Percentiles rank a stretch among this genome's conserved stretches.
Evolutionary conservation across 2,113 vertebrate genomes (phyloP).

Genomic region (Chitala chitala): DNA sequence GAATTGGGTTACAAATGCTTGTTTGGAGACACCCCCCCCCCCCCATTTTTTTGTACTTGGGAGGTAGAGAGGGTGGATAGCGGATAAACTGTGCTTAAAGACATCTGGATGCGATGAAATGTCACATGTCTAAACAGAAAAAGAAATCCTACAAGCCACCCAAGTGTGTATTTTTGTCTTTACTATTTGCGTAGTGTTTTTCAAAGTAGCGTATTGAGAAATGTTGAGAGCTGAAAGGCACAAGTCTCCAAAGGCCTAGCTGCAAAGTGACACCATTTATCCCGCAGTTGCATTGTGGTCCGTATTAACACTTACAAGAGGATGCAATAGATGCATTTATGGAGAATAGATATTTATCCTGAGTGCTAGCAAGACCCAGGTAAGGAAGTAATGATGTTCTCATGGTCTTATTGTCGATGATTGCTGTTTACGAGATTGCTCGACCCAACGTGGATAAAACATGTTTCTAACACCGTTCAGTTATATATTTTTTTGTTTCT

Average conservation of each 20-base stretch:
- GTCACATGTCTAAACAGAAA: conserved; percentile 69
- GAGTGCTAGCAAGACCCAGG: not conserved
- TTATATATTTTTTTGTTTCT: conserved; percentile 36
- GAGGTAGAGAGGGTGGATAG: conserved; percentile 40
- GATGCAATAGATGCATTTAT: not conserved
- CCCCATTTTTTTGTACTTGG: conserved; percentile 50
- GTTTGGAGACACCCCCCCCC: conserved; percentile 76
- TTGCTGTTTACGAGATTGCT: conserved; percentile 21
- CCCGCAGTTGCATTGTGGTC: not conserved
- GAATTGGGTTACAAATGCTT: conserved; percentile 65
- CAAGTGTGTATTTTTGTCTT: conserved; percentile 55
- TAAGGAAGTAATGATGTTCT: conserved; percentile 23
- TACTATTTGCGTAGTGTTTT: conserved; percentile 57
- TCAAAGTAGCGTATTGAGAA: conserved; percentile 58
- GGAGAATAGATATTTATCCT: conserved; percentile 9
- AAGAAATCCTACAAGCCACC: conserved; percentile 52
- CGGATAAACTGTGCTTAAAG: conserved; percentile 64
- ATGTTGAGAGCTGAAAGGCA: conserved; percentile 57
- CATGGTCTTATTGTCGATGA: conserved; percentile 16
- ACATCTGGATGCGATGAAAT: conserved; percentile 74
- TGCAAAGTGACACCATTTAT: not conserved
- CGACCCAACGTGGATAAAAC: conserved; percentile 23
- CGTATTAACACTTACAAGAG: not conserved
- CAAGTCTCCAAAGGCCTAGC: conserved; percentile 18
- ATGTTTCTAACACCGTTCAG: conserved; percentile 15